Evolutionary conservation across 2,113 vertebrate genomes (phyloP).

Genomic region (Heloderma charlesbogerti): DNA sequence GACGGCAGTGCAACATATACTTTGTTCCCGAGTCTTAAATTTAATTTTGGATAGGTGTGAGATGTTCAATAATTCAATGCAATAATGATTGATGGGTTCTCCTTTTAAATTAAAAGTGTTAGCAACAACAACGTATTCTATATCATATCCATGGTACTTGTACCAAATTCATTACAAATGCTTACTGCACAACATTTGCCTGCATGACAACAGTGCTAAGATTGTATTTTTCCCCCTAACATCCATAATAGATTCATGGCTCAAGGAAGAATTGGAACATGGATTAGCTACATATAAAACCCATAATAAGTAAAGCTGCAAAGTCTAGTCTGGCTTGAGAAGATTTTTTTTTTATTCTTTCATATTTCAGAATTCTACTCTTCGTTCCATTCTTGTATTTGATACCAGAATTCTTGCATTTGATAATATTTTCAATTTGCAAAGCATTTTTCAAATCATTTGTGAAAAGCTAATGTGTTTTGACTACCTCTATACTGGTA

Average conservation of each 20-base stretch:
- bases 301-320: neutral
- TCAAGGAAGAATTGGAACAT: neutral
- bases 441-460: too few species aligned
- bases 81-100: neutral
- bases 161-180: neutral
- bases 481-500: too few species aligned
- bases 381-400: too few species aligned
- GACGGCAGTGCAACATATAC: neutral
- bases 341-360: neutral
- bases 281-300: neutral
- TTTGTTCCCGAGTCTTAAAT: neutral
- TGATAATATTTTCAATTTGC: too few species aligned
- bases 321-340: neutral
- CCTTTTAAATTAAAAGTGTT: neutral
- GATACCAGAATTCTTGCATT: too few species aligned
- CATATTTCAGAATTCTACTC: neutral
- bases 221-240: neutral
- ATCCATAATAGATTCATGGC: neutral
- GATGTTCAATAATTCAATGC: neutral
- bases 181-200: neutral
- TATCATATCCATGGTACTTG: neutral
- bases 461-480: too few species aligned
- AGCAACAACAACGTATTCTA: neutral
- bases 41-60: neutral
- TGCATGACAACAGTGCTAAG: neutral